Evolutionary conservation across 2,888 invertebrate genomes (phyloP).

Genomic region (Bhutanitis thaidina): DNA sequence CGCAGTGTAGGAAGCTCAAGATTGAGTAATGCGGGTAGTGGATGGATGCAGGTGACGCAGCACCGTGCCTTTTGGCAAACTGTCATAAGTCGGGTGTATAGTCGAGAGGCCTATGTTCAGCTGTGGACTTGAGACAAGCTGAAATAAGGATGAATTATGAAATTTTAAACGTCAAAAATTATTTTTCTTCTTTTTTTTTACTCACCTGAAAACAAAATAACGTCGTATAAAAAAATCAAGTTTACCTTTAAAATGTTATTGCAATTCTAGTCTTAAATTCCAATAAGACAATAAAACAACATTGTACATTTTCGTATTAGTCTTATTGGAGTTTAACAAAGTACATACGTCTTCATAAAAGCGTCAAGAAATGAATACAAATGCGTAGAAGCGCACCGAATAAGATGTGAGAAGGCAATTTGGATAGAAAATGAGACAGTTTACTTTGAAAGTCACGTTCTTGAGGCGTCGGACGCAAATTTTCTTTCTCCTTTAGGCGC

Average conservation of each 20-base stretch:
- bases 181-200: too few species aligned
- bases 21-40: too few species aligned
- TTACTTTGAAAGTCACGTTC: slow-evolving; percentile 69
- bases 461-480: slow-evolving; percentile 32
- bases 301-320: slow-evolving; percentile 27
- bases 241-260: neutral
- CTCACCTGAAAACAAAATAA: too few species aligned
- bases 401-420: slow-evolving; percentile 71
- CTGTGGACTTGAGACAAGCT: too few species aligned
- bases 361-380: slow-evolving; percentile 64
- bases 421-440: slow-evolving; percentile 67
- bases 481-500: slow-evolving; percentile 20
- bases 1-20: too few species aligned
- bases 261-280: slow-evolving; percentile 28
- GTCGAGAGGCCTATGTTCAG: too few species aligned
- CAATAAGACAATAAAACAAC: slow-evolving; percentile 33
- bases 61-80: too few species aligned
- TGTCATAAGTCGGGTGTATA: too few species aligned
- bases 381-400: slow-evolving; percentile 55
- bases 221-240: too few species aligned
- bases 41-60: too few species aligned
- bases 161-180: too few species aligned
- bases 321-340: slow-evolving; percentile 50
- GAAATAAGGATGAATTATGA: too few species aligned
- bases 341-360: slow-evolving; percentile 63